phyloP scores from a whole-genome alignment of 37 sponge, comb jelly and placozoan species.

The Hexactinellida sp. region DNA sequence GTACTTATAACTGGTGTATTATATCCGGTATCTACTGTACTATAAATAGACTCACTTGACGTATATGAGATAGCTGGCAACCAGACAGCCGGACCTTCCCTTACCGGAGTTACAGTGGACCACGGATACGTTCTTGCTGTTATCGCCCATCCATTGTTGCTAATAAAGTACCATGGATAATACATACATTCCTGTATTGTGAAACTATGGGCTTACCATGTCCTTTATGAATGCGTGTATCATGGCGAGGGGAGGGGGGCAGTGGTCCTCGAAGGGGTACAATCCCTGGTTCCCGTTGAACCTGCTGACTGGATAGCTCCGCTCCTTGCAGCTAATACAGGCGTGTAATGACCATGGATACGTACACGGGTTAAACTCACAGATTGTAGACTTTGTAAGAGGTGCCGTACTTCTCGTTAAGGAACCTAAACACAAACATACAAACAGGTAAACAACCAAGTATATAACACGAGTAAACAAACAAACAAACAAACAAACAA shows the following conservation, averaged over 20 bases:
- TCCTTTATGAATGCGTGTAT: slow-evolving; percentile 28
- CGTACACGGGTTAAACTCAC: slow-evolving; percentile 10
- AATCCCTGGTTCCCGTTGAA: slow-evolving; percentile 37
- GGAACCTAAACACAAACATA: slow-evolving; percentile 15
- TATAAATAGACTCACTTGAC: slow-evolving; percentile 21
- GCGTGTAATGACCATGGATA: not conserved
- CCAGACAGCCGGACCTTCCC: slow-evolving; percentile 35
- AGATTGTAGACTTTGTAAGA: slow-evolving; percentile 38
- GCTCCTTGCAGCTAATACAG: slow-evolving; percentile 30
- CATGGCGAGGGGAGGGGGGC: slow-evolving; percentile 22
- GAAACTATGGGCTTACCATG: slow-evolving; percentile 24
- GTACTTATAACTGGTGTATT: no score
- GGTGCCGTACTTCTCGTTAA: slow-evolving; percentile 22
- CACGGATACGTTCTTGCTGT: slow-evolving; percentile 25
- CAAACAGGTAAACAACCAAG: not conserved
- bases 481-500: not conserved
- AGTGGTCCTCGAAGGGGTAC: slow-evolving; percentile 43
- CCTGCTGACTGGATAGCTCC: slow-evolving; percentile 23
- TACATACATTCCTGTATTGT: not conserved
- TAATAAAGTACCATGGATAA: not conserved
- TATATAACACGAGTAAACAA: not conserved
- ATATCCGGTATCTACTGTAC: not conserved
- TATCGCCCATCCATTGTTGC: slow-evolving; percentile 22
- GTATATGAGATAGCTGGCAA: slow-evolving; percentile 28
- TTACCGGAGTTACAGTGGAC: slow-evolving; percentile 50